Base-by-base conservation (phyloP, 2,888 invertebrate genomes). In the Drosophila pegasa region DNA sequence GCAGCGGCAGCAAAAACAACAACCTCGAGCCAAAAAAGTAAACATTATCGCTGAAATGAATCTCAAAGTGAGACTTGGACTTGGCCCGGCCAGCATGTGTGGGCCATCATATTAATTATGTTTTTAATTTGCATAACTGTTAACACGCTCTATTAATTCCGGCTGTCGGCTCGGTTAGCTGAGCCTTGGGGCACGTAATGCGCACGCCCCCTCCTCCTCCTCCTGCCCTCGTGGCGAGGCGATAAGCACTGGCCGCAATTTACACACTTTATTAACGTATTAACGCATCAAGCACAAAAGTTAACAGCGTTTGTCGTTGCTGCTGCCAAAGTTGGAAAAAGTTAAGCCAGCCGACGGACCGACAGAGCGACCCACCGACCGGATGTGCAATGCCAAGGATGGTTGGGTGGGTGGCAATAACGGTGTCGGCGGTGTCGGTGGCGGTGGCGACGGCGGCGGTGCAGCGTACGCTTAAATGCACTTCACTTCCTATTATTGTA, bases 181-280 rank as follows among this genome's bases (percentile, higher is more conserved):
- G 62, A 47, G 64, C 79, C 79, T 80, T 75, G 65, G 56, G 69
- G 59, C 74, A 73, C 59, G 62, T 63, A 75, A 47, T 12, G 38
- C 47, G 51, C n/a, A n/a, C n/a, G n/a, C n/a, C n/a, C n/a, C 29
- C 51, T 50, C 64, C 37, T 7, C 33, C 51, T 50, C 75, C 4
- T n/a, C n/a, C n/a, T n/a, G n/a, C 22, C 33, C 10, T 35, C 48
- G 22, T 67, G 62, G 55, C 71, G 74, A 67, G 51, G 76, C 80
- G 89, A 88, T 88, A 88, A 90, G 88, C 87, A 78, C 74, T 76
- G 70, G 88, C 85, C 83, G 75, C 88, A 83, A 84, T 87, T 89
- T 89, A 88, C 87, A 87, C 90, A 90, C 84, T 89, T 89, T 90
- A 89, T 89, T 89, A 89, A 87, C 89, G 90, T 88, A 90, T 89